These are phyloP conservation scores for Ferrisia virgata DNA, from an alignment of 2,888 invertebrate genomes.

Conservation along the genomic window DNA sequence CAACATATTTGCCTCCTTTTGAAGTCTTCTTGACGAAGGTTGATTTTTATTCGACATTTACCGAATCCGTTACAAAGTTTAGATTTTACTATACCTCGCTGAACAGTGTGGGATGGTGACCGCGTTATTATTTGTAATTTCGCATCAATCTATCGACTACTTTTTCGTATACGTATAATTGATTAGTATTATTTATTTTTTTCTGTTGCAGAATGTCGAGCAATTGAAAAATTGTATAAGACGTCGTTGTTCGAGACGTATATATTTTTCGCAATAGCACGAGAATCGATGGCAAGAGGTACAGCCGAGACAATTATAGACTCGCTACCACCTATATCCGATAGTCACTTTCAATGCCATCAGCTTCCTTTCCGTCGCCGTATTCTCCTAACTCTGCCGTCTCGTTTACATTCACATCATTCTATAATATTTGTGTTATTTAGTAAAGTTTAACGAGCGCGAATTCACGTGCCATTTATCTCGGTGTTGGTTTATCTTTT, in stretches of 20 bases:
- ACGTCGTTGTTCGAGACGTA: not conserved
- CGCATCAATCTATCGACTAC: not conserved
- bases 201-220: not conserved
- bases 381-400: conserved; percentile 36
- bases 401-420: conserved; percentile 36
- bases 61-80: too few species aligned
- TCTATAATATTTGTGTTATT: conserved; percentile 6
- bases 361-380: conserved; percentile 41
- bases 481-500: not conserved
- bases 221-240: not conserved
- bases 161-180: too few species aligned
- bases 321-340: conserved; percentile 21
- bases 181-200: not conserved
- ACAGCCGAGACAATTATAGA: not conserved
- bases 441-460: conserved; percentile 40
- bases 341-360: conserved; percentile 39
- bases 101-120: not conserved
- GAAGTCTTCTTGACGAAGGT: too few species aligned
- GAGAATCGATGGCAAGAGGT: conserved; percentile 4
- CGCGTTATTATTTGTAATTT: not conserved
- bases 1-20: too few species aligned
- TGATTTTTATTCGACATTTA: too few species aligned
- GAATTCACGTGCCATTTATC: conserved; percentile 42
- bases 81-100: too few species aligned
- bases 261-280: not conserved